phyloP scores from a whole-genome alignment of 2,113 vertebrate species.

The Mobula hypostoma region DNA sequence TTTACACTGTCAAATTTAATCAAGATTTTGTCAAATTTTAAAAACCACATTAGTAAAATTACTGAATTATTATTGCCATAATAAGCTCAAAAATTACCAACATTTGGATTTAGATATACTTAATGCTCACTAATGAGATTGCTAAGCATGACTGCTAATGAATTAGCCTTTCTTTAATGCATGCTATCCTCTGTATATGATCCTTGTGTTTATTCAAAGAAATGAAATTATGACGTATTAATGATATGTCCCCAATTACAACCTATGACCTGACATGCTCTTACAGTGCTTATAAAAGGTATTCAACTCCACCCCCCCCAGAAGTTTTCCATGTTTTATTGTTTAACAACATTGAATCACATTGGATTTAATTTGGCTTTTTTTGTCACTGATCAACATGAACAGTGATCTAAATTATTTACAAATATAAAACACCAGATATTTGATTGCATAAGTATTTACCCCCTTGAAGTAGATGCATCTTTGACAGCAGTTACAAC shows the following conservation, averaged over 20 bases:
- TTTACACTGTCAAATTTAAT: neutral
- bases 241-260: neutral
- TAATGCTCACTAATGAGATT: neutral
- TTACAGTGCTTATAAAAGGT: no score
- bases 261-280: neutral
- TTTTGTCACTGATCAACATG: no score
- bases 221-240: neutral
- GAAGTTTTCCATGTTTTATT: no score
- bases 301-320: no score
- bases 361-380: no score
- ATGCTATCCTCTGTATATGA: neutral
- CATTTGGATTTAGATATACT: no score
- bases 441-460: no score
- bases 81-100: neutral
- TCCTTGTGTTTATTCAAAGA: neutral
- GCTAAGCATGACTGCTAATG: neutral
- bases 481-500: no score
- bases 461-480: no score
- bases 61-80: neutral
- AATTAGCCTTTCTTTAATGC: neutral
- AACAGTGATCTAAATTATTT: no score
- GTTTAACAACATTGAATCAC: no score
- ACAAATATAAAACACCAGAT: no score
- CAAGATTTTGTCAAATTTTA: neutral
- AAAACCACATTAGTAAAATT: neutral